These are phyloP conservation scores for Neogobius melanostomus DNA, from an alignment of 2,113 vertebrate genomes.

Conservation along the genomic window DNA sequence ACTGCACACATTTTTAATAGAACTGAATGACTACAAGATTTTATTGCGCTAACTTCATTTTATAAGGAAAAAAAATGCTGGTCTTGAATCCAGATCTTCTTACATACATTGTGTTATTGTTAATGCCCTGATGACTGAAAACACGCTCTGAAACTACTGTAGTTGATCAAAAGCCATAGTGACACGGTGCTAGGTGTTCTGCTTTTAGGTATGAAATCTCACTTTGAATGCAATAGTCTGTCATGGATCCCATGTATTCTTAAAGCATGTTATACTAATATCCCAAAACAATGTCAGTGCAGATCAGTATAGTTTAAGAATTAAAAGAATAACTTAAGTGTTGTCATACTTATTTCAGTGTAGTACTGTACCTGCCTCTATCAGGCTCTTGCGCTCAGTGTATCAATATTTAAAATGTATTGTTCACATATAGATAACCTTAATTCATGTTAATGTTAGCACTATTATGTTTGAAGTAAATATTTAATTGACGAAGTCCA, in stretches of 20 bases:
- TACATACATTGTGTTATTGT: slow-evolving; percentile 75
- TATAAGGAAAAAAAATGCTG: slow-evolving; percentile 54
- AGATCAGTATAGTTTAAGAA: slow-evolving; percentile 73
- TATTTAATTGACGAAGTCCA: slow-evolving; percentile 69
- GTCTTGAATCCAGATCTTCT: slow-evolving; percentile 63
- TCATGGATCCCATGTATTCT: slow-evolving; percentile 78
- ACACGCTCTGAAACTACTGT: slow-evolving; percentile 80
- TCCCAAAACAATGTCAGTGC: slow-evolving; percentile 69
- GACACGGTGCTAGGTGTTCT: slow-evolving; percentile 84
- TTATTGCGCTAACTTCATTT: slow-evolving; percentile 78
- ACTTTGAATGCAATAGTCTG: slow-evolving; percentile 82
- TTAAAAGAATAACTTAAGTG: slow-evolving; percentile 43
- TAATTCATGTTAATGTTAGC: slow-evolving; percentile 70
- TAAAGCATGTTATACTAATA: slow-evolving; percentile 79
- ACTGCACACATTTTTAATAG: slow-evolving; percentile 85
- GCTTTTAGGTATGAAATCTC: slow-evolving; percentile 81
- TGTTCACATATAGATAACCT: slow-evolving; percentile 70
- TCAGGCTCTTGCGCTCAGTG: slow-evolving; percentile 70
- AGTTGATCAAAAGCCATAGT: slow-evolving; percentile 84
- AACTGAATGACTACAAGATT: slow-evolving; percentile 84
- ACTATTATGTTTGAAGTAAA: slow-evolving; percentile 57
- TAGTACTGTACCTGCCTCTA: slow-evolving; percentile 69
- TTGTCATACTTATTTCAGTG: slow-evolving; percentile 76
- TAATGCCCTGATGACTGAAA: slow-evolving; percentile 77
- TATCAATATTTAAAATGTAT: slow-evolving; percentile 77